phyloP scores from a whole-genome alignment of 92 coral and sea anemone species.

The Epizoanthus ramosus region DNA sequence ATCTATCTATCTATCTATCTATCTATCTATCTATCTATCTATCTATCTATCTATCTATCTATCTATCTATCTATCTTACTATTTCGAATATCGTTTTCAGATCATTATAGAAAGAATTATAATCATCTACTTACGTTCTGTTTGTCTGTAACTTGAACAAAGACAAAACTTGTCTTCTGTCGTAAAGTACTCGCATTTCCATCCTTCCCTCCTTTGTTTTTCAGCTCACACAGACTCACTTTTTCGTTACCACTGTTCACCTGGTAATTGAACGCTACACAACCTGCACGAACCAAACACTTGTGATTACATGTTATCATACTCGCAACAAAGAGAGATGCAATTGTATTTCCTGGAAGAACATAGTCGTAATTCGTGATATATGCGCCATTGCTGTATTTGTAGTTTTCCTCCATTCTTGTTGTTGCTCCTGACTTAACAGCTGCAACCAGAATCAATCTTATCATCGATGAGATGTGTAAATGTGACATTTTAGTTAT shows the following conservation, averaged over 20 bases:
- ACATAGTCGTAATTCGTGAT: background rate
- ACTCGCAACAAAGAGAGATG: background rate
- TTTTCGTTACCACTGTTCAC: background rate
- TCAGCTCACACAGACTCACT: conserved; percentile 35
- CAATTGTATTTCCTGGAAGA: conserved; percentile 14
- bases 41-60: too few relatives aligned
- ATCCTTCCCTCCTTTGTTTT: background rate
- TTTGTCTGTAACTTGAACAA: background rate
- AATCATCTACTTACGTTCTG: background rate
- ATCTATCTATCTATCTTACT: too few relatives aligned
- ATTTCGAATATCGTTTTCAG: too few relatives aligned
- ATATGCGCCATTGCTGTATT: conserved; percentile 8
- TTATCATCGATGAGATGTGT: too few relatives aligned
- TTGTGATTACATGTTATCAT: background rate
- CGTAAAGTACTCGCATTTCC: background rate
- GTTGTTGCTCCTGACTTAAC: background rate
- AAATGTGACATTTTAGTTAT: too few relatives aligned
- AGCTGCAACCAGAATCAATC: too few relatives aligned
- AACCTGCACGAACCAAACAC: too few relatives aligned
- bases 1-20: too few relatives aligned
- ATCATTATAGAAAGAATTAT: too few relatives aligned
- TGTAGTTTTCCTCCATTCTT: background rate
- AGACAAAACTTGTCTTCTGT: background rate
- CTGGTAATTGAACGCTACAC: too few relatives aligned
- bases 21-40: too few relatives aligned